Conservation (phyloP, 2,797 vertebrate species). For the Crypturellus tataupa region DNA sequence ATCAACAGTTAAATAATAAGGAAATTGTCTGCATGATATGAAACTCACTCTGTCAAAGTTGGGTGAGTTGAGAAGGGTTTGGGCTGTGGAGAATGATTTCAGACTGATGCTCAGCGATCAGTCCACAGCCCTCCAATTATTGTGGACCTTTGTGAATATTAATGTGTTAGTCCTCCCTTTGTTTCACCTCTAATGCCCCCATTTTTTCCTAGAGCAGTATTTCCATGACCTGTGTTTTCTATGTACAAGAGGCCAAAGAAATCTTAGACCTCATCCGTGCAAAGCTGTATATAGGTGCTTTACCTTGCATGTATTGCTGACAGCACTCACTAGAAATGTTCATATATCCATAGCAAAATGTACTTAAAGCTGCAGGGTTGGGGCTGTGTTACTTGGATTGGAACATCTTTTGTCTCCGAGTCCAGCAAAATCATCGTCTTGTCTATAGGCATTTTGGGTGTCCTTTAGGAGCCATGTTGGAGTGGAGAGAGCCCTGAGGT, state of each 20-base stretch:
- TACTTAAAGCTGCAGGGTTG: neutral
- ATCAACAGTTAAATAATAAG: neutral
- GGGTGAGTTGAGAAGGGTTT: neutral
- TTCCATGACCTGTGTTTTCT: neutral
- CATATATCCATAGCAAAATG: neutral
- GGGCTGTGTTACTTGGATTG: neutral
- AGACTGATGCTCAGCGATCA: neutral
- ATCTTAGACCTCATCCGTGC: neutral
- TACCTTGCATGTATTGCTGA: rapidly evolving
- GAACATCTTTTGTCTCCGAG: neutral
- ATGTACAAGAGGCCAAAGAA: neutral
- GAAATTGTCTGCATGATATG: neutral
- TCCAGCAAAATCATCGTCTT: neutral
- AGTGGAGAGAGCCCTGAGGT: neutral
- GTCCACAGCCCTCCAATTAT: neutral
- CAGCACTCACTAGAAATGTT: neutral
- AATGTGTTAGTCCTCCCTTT: neutral
- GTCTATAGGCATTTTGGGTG: too few species aligned
- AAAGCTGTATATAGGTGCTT: neutral
- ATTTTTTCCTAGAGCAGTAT: neutral
- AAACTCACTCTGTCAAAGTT: neutral
- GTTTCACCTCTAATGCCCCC: neutral
- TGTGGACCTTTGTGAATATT: neutral
- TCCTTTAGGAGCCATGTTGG: neutral
- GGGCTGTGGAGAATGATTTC: neutral